Evolutionary conservation across 2,888 invertebrate genomes (phyloP).

Genomic region (Pseudococcus longispinus): DNA sequence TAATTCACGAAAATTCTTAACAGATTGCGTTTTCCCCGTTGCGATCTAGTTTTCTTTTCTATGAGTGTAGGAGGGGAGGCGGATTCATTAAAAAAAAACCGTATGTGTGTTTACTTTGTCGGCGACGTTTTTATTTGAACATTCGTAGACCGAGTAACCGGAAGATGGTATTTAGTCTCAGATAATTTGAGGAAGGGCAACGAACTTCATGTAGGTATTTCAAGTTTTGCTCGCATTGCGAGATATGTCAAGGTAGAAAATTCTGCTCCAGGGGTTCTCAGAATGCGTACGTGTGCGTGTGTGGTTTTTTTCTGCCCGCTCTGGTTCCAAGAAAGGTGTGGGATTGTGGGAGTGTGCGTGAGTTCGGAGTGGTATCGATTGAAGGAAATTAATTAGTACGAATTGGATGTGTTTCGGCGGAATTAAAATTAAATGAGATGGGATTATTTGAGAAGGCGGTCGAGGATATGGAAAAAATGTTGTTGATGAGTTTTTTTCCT

Average conservation of each 20-base stretch:
- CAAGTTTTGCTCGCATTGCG: constrained; percentile 17
- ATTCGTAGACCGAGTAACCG: constrained; percentile 42
- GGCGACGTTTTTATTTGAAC: constrained; percentile 45
- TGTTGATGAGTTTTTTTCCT: too few relatives aligned
- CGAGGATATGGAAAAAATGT: too few relatives aligned
- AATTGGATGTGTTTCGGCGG: too few relatives aligned
- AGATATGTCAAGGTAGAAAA: constrained; percentile 20
- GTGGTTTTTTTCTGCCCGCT: background rate
- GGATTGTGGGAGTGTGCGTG: background rate
- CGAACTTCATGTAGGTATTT: constrained; percentile 40
- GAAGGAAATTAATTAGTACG: background rate
- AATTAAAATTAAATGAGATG: too few relatives aligned
- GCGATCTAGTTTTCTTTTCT: constrained; percentile 26
- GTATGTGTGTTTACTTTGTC: constrained; percentile 41
- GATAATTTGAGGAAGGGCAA: constrained; percentile 43
- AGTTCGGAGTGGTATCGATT: background rate
- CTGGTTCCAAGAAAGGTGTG: background rate
- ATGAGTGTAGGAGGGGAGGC: background rate
- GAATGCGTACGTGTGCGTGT: background rate
- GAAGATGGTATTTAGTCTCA: constrained; percentile 45
- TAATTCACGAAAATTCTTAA: background rate
- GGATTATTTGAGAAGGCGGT: too few relatives aligned
- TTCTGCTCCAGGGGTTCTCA: background rate
- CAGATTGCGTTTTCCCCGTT: constrained; percentile 29
- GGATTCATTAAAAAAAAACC: constrained; percentile 14